Evolutionary conservation across 1,140 invertebrate genomes (phyloP).

Genomic region (Micrasema longulum): DNA sequence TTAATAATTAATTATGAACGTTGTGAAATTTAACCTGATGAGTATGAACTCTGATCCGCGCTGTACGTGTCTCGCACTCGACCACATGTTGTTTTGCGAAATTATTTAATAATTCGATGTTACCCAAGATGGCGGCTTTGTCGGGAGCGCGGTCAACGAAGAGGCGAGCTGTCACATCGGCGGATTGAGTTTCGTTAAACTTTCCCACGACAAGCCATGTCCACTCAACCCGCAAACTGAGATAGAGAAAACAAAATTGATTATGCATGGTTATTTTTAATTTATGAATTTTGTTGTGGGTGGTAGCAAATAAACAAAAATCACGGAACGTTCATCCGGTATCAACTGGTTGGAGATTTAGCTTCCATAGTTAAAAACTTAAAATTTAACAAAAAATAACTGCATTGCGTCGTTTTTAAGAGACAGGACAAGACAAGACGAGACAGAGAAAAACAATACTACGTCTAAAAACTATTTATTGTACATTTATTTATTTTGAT

Average conservation of each 20-base stretch:
- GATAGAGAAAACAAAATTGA: not conserved
- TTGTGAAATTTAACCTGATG: not conserved
- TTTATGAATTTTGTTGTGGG: not conserved
- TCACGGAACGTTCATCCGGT: too few species aligned
- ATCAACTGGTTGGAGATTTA: too few species aligned
- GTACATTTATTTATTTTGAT: too few species aligned
- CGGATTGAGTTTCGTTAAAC: not conserved
- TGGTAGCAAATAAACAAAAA: not conserved
- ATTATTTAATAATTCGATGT: not conserved
- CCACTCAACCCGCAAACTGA: not conserved
- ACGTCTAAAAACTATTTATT: too few species aligned
- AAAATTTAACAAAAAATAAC: too few species aligned
- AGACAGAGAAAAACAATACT: too few species aligned
- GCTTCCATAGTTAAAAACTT: too few species aligned
- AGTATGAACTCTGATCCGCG: not conserved
- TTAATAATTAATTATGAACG: too few species aligned
- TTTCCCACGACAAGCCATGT: not conserved
- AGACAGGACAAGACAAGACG: too few species aligned
- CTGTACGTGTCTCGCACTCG: not conserved
- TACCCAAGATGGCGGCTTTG: conserved; percentile 17
- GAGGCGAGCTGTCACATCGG: not conserved
- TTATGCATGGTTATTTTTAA: too few species aligned
- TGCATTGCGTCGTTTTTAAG: too few species aligned
- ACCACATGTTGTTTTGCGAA: conserved; percentile 24
- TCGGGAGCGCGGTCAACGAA: conserved; percentile 7